Base-by-base conservation (phyloP, 92 coral and sea anemone genomes). In the Parazoanthus darwini region DNA sequence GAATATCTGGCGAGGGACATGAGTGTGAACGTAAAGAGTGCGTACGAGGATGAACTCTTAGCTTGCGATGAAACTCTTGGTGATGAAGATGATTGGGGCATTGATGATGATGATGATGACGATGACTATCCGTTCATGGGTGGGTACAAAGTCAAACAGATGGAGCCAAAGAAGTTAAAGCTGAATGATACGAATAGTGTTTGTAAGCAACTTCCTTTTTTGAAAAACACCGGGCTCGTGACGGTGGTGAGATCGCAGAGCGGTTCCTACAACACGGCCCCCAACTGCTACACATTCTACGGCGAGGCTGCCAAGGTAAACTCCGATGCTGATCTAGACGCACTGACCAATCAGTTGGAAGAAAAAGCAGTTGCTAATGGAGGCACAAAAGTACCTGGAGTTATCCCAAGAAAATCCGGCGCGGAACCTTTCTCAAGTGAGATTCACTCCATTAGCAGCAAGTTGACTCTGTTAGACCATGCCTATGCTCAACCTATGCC, bases 401-500 rank as follows among this genome's bases (percentile, higher is more conserved):
- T 81, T 23, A 89, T 85, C 44, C 86, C 82, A 29, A 81, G 86
- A 18, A 74, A 88, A 46, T 73, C 67, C 8, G 83, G 82, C 1
- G 88, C 68, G 14, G 93, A 90, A 23, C 87, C 82, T 8, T 73
- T 89, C 63, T 85, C 89, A 50, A 92, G 79, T 82, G 96, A 95
- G 46, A 93, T 95, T 4, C 89, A 90, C 38, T 75, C 88, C 8
- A 95, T 93, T n/a, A 95, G 80, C 78, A 91, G 92, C 75, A 95
- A 95, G 84, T 87, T 95, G 83, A 95, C 98, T 2, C 86, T 95
- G 72, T 58, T 95, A 16, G 98, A 95, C 88, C 98, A 95, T 46
- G 96, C 98, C 0, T 95, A 95, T 84, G 98, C 98, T 6, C 89
- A 93, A 20, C 98, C 96, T 36, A 93, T 93, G 72, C 96, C 96